Base-by-base conservation (phyloP, 2,888 invertebrate species). In the Calameuta filiformis region DNA sequence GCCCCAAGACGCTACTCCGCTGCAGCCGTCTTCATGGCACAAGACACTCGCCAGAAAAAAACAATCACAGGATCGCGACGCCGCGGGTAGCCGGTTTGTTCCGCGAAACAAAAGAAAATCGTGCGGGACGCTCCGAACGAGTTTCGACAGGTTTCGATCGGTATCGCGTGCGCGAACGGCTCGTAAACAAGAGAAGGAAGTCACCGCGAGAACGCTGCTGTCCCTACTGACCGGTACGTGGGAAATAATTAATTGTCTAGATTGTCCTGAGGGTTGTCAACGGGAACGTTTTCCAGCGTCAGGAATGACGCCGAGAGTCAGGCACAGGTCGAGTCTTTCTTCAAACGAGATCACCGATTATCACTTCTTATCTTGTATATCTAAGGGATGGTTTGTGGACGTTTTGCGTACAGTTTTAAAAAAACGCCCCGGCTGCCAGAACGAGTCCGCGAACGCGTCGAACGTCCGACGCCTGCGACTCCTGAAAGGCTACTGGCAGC, bases 401-500 rank as follows among this genome's bases (percentile, higher is more conserved):
- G 40, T 23, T 37, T 40, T 40, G 40, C 23, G 23, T 56, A 15
- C 40, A 9, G 40, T 23, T 23, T 23, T 34, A 23, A 30, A 71
- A 15, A 71, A 34, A 71, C 11, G 71, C 30, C 30, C 71, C 71
- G 71, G 71, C 31, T 34, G 33, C 71, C 31, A 12, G 6, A 30
- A 23, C 23, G 30, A 30, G 71, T 33, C 71, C 71, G 31, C 71
- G 71, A 71, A 30, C 30, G 71, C 71, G 71, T 6, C 71, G 35
- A 35, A 69, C 83, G 81, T 83, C 85, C 85, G 82, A 77, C 80
- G 86, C 77, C 81, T 79, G n/a, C 83, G 83, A 82, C 86, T 86
- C 84, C 88, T 88, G 89, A 89, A 89, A 89, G 88, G 87, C 87
- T 83, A 89, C 89, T 85, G 85, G 83, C 80, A 88, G 87, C 87